Conservation (phyloP, 2,888 invertebrate species). For the Drosophila pegasa region DNA sequence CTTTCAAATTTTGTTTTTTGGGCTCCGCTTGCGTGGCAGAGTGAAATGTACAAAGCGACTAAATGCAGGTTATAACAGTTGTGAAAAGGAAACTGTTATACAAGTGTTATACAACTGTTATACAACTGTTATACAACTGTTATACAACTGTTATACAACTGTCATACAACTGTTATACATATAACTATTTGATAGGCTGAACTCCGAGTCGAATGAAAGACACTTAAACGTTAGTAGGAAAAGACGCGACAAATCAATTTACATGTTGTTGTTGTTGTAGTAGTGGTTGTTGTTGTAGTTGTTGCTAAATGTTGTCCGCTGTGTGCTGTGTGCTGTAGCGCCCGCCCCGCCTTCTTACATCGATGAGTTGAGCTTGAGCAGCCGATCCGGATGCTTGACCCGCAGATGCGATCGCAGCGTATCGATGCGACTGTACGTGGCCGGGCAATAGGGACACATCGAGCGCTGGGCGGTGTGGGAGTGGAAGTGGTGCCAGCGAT, state of each 20-base stretch:
- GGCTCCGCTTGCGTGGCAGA: slow-evolving; percentile 29
- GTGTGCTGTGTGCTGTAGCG: not conserved
- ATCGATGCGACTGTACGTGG: slow-evolving; percentile 94
- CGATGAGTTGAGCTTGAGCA: slow-evolving; percentile 83
- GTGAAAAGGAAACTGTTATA: not conserved
- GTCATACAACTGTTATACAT: not conserved
- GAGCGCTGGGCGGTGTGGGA: slow-evolving; percentile 92
- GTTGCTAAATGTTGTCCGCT: slow-evolving; percentile 28
- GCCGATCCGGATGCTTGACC: slow-evolving; percentile 88
- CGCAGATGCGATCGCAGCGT: slow-evolving; percentile 93
- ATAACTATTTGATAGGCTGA: slow-evolving; percentile 15
- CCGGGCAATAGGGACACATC: slow-evolving; percentile 93
- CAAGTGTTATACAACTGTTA: slow-evolving; percentile 1
- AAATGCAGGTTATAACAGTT: slow-evolving; percentile 62
- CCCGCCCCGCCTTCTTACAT: slow-evolving; percentile 74
- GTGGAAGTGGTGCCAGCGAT: slow-evolving; percentile 95
- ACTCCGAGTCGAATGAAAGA: slow-evolving; percentile 30
- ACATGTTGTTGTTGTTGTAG: slow-evolving; percentile 1
- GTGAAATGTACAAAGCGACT: slow-evolving; percentile 56
- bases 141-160: slow-evolving; percentile 1
- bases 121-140: slow-evolving; percentile 1
- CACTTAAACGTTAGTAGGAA: slow-evolving; percentile 65
- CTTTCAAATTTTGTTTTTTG: slow-evolving; percentile 40
- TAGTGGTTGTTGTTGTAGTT: slow-evolving; percentile 5
- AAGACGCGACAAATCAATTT: slow-evolving; percentile 36